Conservation (phyloP, 2,888 invertebrate genomes). For the Euphydryas editha region DNA sequence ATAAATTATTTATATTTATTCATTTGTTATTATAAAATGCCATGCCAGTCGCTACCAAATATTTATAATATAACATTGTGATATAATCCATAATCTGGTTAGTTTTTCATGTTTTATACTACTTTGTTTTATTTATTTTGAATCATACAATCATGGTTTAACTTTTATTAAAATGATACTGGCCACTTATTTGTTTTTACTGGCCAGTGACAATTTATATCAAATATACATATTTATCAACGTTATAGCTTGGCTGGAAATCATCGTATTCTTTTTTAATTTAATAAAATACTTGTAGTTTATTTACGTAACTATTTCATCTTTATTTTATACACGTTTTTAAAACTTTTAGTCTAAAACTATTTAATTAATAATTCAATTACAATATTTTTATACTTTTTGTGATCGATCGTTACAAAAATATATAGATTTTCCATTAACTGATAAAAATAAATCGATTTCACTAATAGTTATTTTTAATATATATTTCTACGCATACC, state of each 20-base stretch:
- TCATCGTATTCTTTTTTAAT: slow-evolving; percentile 2
- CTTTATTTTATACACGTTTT: not conserved
- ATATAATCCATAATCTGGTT: slow-evolving; percentile 50
- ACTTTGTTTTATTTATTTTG: not conserved
- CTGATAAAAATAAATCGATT: no score
- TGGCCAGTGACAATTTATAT: slow-evolving; percentile 29
- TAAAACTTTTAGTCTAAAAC: not conserved
- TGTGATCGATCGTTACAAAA: no score
- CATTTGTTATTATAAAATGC: slow-evolving; percentile 70
- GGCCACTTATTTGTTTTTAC: slow-evolving; percentile 30
- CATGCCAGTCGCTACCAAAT: slow-evolving; percentile 66
- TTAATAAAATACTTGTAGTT: slow-evolving; percentile 6
- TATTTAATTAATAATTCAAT: no score
- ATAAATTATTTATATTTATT: slow-evolving; percentile 47
- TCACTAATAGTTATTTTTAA: no score
- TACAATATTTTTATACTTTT: no score
- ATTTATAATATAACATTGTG: slow-evolving; percentile 50
- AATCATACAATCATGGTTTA: not conserved
- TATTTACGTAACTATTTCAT: not conserved
- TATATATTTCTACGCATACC: no score
- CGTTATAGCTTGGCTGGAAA: slow-evolving; percentile 40
- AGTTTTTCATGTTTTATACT: slow-evolving; percentile 47
- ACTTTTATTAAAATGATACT: slow-evolving; percentile 21
- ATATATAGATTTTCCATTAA: no score
- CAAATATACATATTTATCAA: slow-evolving; percentile 8